Evolutionary conservation across 2,888 invertebrate genomes (phyloP), one percentile per base, ranked within the genome.

Genomic region (Anarsia innoxiella): DNA sequence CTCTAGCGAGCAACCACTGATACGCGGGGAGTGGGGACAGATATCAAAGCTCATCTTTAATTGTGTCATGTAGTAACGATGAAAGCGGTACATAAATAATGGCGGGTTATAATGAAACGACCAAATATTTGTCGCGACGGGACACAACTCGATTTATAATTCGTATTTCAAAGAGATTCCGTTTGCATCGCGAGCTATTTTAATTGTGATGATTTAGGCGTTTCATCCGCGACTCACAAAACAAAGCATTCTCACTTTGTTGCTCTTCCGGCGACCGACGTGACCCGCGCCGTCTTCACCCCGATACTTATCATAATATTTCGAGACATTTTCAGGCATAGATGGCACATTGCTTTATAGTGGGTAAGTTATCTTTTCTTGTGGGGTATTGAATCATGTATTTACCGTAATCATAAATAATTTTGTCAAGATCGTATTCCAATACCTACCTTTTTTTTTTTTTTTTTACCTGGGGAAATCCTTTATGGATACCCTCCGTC

Each of bases 141-240:
- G n/a, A n/a, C n/a, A n/a, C n/a, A n/a, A n/a, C 34, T 23, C 27
- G 28, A n/a, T 29, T 39, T 53, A 48, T 59, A 55, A 66, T 68
- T 61, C 53, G 47, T 66, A 60, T 59, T 56, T 72, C 72, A 73
- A 72, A 73, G 71, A 66, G 57, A 78, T 75, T 69, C 72, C 67
- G 29, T 41, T 45, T 50, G 49, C 51, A 53, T 48, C 44, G 48
- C 42, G 55, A 57, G 56, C 69, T 68, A 62, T 71, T 75, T 69
- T 75, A 73, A 76, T 77, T 73, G 68, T 67, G 68, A 71, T 71
- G 68, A 76, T 76, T 71, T 68, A 73, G 59, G 51, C 59, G 59
- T 50, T 64, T 57, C 49, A 59, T 65, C 45, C 56, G 55, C 56
- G 55, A 59, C 59, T 63, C 65, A 64, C 63, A 62, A 63, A 57